Base-by-base conservation (phyloP, 2,888 invertebrate species). In the Crepidodera aurea region DNA sequence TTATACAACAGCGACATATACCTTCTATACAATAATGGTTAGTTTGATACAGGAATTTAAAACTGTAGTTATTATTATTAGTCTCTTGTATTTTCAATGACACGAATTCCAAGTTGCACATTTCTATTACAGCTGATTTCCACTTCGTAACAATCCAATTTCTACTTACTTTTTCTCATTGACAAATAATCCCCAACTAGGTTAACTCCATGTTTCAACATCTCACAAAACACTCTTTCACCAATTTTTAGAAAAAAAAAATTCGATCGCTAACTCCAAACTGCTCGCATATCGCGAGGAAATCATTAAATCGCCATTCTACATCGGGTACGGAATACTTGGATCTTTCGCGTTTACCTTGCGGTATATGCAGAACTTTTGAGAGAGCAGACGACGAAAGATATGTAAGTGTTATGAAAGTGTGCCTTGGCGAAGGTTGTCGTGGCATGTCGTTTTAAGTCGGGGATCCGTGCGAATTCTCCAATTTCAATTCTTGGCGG, bases 351-450 rank as follows among this genome's bases (percentile, higher is more conserved):
- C 51, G 48, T 61, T 40, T 48, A 57, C 60, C 60, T 55, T 60
- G 48, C 57, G 67, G 54, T 60, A 53, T 56, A 48, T 67, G 68
- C 67, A 64, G 66, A 65, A 64, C 64, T 67, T 64, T 68, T 65
- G 42, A 55, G 39, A 25, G 39, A 61, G 58, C 57, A 46, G 53
- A 65, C 56, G 62, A 62, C 62, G 62, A 59, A 71, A 71, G 69
- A 71, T 68, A 69, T 51, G 51, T 51, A 42, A 59, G 46, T 59
- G 40, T 56, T 69, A 69, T 71, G 69, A 71, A 69, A 71, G 69
- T 69, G 66, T 54, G 60, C 61, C 15, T 55, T 44, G 48, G 32
- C 59, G 50, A 42, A 50, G 55, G 55, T 37, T 19, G 51, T 10
- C 64, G 64, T 46, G 6, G 16, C n/a, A 7, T 4, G 22, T 64